Evolutionary conservation across 2,113 vertebrate species (phyloP).

Genomic region (Cheirogaleus medius): DNA sequence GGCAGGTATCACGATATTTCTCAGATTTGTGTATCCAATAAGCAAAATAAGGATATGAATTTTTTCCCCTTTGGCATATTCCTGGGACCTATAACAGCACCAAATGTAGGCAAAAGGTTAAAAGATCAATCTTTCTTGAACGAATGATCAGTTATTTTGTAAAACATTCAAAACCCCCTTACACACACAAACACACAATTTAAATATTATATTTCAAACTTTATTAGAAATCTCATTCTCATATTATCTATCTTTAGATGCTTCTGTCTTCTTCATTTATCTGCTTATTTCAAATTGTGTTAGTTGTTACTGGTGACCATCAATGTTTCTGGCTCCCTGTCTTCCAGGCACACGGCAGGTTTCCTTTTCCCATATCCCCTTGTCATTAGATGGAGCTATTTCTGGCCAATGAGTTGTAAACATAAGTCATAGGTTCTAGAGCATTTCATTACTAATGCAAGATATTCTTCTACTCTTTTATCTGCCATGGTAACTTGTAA

Average conservation of each 20-base stretch:
- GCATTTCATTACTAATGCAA: neutral
- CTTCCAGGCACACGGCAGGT: neutral
- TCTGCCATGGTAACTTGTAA: neutral
- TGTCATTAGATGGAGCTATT: neutral
- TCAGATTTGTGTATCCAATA: neutral
- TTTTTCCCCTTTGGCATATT: neutral
- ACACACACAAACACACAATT: neutral
- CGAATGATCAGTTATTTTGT: neutral
- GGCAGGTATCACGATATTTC: neutral
- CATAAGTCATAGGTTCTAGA: neutral
- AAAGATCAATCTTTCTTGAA: neutral
- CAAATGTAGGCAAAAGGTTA: neutral
- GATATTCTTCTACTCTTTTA: neutral
- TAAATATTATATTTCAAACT: neutral
- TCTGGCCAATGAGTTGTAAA: neutral
- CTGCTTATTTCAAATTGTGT: neutral
- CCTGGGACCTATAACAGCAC: neutral
- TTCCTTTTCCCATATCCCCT: neutral
- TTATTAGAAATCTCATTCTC: neutral
- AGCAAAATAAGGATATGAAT: neutral
- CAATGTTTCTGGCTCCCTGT: neutral
- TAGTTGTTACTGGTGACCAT: neutral
- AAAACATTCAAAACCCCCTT: neutral
- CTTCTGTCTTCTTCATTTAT: neutral
- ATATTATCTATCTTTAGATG: neutral